Evolutionary conservation across 2,797 vertebrate species (phyloP).

Genomic region (Alectoris magna): DNA sequence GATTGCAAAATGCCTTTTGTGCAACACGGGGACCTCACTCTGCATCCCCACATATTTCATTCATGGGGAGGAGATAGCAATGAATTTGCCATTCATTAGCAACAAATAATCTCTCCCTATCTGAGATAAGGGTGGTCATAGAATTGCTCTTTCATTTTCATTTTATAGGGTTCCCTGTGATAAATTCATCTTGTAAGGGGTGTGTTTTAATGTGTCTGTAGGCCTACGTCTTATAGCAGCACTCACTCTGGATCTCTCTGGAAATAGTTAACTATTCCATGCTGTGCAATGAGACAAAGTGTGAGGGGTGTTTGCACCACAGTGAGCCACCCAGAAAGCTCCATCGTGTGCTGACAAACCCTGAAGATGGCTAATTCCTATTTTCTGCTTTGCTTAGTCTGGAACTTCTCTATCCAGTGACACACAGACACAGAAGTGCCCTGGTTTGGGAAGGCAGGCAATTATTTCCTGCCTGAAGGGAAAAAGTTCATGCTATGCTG

Average conservation of each 20-base stretch:
- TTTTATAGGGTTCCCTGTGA: slow-evolving; percentile 64
- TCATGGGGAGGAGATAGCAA: slow-evolving; percentile 25
- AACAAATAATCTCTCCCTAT: slow-evolving; percentile 64
- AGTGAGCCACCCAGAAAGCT: neutral
- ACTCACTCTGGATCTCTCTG: slow-evolving; percentile 20
- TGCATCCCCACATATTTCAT: slow-evolving; percentile 12
- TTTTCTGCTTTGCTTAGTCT: slow-evolving; percentile 27
- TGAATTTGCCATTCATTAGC: slow-evolving; percentile 68
- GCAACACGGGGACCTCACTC: slow-evolving; percentile 21
- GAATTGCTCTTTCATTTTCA: slow-evolving; percentile 70
- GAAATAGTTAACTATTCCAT: neutral
- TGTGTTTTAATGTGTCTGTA: slow-evolving; percentile 74
- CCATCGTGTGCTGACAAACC: neutral
- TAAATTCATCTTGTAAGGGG: slow-evolving; percentile 70
- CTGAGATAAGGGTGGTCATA: slow-evolving; percentile 14
- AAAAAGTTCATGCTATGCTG: slow-evolving; percentile 52
- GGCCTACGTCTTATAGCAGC: slow-evolving; percentile 50
- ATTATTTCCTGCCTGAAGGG: slow-evolving; percentile 74
- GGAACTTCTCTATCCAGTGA: slow-evolving; percentile 28
- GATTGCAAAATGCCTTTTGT: slow-evolving; percentile 13
- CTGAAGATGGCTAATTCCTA: neutral
- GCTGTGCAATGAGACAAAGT: neutral
- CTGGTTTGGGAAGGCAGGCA: slow-evolving; percentile 63
- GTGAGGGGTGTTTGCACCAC: accelerated
- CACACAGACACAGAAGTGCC: neutral